phyloP scores from a whole-genome alignment of 2,797 vertebrate species.

The Falco naumanni region DNA sequence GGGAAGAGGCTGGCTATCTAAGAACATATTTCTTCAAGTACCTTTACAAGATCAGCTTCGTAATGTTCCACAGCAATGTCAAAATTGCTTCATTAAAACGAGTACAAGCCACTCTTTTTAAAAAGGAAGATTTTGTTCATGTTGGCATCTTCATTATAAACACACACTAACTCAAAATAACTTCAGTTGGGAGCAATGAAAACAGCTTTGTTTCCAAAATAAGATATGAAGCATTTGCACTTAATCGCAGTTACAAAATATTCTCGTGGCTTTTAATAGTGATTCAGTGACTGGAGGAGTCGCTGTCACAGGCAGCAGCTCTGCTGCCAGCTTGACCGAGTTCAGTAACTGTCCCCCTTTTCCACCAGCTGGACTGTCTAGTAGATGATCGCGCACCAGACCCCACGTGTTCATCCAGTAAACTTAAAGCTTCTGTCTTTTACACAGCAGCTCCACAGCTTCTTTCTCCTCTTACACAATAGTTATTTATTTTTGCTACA shows the following conservation, averaged over 20 bases:
- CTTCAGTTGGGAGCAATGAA: background rate
- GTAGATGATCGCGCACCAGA: background rate
- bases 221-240: background rate
- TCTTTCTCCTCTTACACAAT: background rate
- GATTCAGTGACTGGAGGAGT: background rate
- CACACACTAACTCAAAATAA: background rate
- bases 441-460: background rate
- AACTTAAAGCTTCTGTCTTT: background rate
- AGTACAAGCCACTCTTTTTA: background rate
- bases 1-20: background rate
- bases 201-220: conserved; percentile 48
- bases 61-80: background rate
- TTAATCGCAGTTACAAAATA: conserved; percentile 38
- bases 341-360: background rate
- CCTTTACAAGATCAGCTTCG: background rate
- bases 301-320: background rate
- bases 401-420: rapidly evolving
- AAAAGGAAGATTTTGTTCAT: background rate
- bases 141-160: background rate
- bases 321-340: background rate
- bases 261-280: background rate
- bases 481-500: background rate
- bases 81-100: background rate
- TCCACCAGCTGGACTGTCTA: background rate
- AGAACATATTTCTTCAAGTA: background rate